Evolutionary conservation across 2,113 vertebrate species (phyloP).

Genomic region (Catharus bicknelli): DNA sequence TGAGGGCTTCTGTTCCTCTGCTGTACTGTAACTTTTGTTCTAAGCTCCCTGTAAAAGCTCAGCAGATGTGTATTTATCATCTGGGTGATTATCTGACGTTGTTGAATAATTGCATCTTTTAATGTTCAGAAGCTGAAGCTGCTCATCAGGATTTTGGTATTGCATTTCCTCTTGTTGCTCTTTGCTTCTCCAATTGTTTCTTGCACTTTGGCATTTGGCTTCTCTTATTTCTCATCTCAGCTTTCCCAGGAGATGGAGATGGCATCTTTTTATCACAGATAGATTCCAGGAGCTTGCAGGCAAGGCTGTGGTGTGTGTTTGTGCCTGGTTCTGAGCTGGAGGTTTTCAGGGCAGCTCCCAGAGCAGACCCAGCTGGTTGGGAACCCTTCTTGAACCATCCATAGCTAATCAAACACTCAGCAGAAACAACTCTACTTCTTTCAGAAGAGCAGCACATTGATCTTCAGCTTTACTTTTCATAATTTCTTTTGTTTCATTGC

Average conservation of each 20-base stretch:
- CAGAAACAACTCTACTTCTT: conserved; percentile 37
- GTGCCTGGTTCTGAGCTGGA: conserved; percentile 34
- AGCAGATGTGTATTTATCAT: background rate
- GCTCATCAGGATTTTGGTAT: background rate
- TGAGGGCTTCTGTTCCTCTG: background rate
- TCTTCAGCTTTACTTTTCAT: conserved; percentile 36
- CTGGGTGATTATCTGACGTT: background rate
- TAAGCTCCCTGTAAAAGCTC: background rate
- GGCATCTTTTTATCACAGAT: background rate
- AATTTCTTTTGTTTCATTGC: conserved; percentile 11
- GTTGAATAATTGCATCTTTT: background rate
- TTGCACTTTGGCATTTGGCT: background rate
- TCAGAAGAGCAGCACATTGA: conserved; percentile 56
- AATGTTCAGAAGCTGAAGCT: background rate
- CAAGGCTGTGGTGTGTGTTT: background rate
- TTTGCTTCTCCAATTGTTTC: background rate
- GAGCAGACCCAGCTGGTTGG: conserved; percentile 69
- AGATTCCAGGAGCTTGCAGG: background rate
- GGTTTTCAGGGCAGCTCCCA: conserved; percentile 48
- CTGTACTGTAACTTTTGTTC: background rate
- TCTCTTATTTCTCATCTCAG: background rate
- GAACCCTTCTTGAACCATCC: conserved; percentile 61
- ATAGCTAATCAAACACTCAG: conserved; percentile 72
- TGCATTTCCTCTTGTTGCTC: background rate
- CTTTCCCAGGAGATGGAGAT: background rate